These are phyloP conservation scores for Nomada ferruginata DNA, from an alignment of 2,888 invertebrate genomes.

Conservation along the genomic window DNA sequence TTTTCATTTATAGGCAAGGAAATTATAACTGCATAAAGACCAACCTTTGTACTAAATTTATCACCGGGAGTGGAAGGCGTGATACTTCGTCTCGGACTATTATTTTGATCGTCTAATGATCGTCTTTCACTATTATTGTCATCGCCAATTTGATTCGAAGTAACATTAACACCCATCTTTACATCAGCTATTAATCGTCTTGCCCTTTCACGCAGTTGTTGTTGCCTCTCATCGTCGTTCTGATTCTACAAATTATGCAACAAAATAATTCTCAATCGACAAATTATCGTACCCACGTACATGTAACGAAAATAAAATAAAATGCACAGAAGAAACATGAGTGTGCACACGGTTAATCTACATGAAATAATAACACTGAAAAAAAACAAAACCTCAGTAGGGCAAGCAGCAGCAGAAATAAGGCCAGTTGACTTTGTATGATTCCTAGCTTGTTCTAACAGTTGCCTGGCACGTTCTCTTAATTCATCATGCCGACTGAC, in stretches of 20 bases:
- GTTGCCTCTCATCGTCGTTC: slow-evolving; percentile 94
- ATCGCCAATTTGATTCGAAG: slow-evolving; percentile 80
- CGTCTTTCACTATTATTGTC: slow-evolving; percentile 81
- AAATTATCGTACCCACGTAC: neutral
- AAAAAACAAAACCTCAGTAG: slow-evolving; percentile 83
- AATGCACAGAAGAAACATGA: neutral
- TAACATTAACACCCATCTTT: slow-evolving; percentile 86
- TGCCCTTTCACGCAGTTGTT: slow-evolving; percentile 94
- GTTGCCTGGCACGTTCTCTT: slow-evolving; percentile 92
- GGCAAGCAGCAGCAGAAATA: slow-evolving; percentile 85
- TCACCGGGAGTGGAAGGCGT: slow-evolving; percentile 82
- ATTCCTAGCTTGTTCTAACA: slow-evolving; percentile 91
- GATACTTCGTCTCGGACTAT: slow-evolving; percentile 82
- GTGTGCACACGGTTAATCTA: slow-evolving; percentile 18
- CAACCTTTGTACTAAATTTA: slow-evolving; percentile 80
- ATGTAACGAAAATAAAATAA: neutral
- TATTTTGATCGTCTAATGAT: slow-evolving; percentile 82
- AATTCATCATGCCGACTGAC: slow-evolving; percentile 93
- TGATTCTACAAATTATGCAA: slow-evolving; percentile 79
- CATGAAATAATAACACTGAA: slow-evolving; percentile 36
- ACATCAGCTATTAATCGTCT: slow-evolving; percentile 95
- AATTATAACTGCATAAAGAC: slow-evolving; percentile 13
- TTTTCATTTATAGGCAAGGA: no score
- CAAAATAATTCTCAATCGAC: neutral
- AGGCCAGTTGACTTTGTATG: slow-evolving; percentile 83